Conservation (phyloP, 2,888 invertebrate species). For the Nomada ruficornis region DNA sequence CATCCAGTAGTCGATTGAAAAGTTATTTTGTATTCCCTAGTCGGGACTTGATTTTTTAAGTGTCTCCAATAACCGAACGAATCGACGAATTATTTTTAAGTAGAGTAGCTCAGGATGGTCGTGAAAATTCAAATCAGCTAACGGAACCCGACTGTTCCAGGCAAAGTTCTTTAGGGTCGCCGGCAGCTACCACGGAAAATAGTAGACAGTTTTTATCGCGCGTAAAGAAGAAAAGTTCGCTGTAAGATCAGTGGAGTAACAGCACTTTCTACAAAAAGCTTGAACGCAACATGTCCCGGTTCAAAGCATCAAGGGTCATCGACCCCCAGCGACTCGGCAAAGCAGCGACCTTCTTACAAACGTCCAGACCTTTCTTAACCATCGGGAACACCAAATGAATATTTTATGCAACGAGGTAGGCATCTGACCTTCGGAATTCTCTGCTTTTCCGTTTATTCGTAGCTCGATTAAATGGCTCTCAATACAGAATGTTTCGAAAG, state of each 20-base stretch:
- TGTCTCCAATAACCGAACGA: background rate
- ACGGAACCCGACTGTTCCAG: slow-evolving; percentile 17
- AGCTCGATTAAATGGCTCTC: background rate
- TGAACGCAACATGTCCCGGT: slow-evolving; percentile 72
- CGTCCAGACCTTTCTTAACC: slow-evolving; percentile 72
- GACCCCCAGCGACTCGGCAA: slow-evolving; percentile 62
- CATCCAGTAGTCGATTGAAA: background rate
- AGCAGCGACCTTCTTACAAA: slow-evolving; percentile 72
- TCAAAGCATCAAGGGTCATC: slow-evolving; percentile 69
- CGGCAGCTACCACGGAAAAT: slow-evolving; percentile 8
- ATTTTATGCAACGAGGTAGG: slow-evolving; percentile 49
- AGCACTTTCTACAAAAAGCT: slow-evolving; percentile 71
- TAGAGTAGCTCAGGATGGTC: background rate
- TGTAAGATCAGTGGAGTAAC: slow-evolving; percentile 57
- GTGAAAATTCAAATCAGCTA: slow-evolving; percentile 41
- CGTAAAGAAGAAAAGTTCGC: slow-evolving; percentile 43
- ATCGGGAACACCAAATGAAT: slow-evolving; percentile 60
- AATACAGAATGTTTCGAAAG: background rate
- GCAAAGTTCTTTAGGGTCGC: background rate
- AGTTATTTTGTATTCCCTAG: background rate
- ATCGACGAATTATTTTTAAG: slow-evolving; percentile 9
- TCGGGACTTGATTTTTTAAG: background rate
- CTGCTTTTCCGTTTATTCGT: background rate
- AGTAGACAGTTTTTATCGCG: slow-evolving; percentile 9
- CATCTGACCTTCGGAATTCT: slow-evolving; percentile 43